Conservation (phyloP, 2,888 invertebrate species). For the Eilema sororculum region DNA sequence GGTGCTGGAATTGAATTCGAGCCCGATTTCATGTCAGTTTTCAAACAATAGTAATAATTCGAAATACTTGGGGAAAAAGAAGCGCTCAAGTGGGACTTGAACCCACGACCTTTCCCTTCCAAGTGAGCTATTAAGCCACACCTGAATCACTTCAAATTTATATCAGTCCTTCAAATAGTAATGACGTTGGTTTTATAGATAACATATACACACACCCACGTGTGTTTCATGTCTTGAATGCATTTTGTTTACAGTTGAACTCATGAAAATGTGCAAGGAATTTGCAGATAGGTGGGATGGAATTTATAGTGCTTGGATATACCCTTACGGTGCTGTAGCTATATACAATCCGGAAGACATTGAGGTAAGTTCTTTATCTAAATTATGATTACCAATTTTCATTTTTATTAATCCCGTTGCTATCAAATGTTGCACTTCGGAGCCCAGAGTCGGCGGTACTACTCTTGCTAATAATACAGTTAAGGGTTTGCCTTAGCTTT, state of each 20-base stretch:
- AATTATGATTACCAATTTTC: background rate
- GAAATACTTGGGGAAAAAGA: no score
- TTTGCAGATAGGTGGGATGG: slow-evolving; percentile 17
- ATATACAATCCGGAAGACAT: slow-evolving; percentile 20
- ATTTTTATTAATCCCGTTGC: background rate
- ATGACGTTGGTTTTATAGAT: no score
- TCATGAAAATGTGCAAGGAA: slow-evolving; percentile 12
- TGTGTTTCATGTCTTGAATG: background rate
- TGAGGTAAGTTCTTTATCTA: slow-evolving; percentile 11
- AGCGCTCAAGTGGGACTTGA: no score
- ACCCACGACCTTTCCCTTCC: no score
- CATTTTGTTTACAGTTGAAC: slow-evolving; percentile 11
- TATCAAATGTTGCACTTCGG: background rate
- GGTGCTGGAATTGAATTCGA: no score
- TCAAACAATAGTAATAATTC: no score
- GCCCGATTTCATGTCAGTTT: no score
- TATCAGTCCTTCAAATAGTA: no score
- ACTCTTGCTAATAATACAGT: no score
- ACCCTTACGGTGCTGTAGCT: slow-evolving; percentile 2
- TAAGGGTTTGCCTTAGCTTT: background rate
- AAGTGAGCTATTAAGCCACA: no score
- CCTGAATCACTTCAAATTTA: no score
- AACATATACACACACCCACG: background rate
- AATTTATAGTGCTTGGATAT: slow-evolving; percentile 22
- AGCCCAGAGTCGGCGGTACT: background rate